Conservation (phyloP, 2,888 invertebrate genomes). For the Hyppa rectilinea region DNA sequence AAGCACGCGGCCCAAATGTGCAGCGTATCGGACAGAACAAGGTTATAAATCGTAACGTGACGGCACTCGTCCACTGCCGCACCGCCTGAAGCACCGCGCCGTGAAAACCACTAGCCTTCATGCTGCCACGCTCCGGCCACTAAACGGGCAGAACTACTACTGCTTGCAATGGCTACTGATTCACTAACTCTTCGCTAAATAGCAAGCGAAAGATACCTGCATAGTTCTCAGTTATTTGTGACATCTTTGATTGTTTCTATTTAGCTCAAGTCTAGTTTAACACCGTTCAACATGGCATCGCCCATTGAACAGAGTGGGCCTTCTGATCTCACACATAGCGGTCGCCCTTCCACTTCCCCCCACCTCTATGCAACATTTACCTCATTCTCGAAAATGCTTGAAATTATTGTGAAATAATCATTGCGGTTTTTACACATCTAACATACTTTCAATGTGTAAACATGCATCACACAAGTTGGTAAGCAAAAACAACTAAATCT, state of each 20-base stretch:
- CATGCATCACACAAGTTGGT: constrained; percentile 1
- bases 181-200: not conserved
- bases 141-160: constrained; percentile 8
- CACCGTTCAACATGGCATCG: not conserved
- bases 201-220: not conserved
- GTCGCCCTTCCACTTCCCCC: constrained; percentile 67
- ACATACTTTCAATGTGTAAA: constrained; percentile 46
- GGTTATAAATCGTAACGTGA: constrained; percentile 55
- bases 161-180: not conserved
- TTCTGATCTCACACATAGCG: constrained; percentile 18
- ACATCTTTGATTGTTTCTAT: not conserved
- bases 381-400: constrained; percentile 55
- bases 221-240: not conserved
- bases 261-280: not conserved
- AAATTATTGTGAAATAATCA: constrained; percentile 51
- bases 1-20: constrained; percentile 61
- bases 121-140: constrained; percentile 64
- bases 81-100: constrained; percentile 58
- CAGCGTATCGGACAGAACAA: constrained; percentile 66
- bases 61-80: constrained; percentile 19
- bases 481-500: constrained; percentile 18
- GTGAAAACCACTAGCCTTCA: constrained; percentile 76
- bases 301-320: not conserved
- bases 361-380: constrained; percentile 48
- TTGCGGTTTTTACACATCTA: constrained; percentile 38